Evolutionary conservation across 2,888 invertebrate genomes (phyloP).

Genomic region (Alcis repandata): DNA sequence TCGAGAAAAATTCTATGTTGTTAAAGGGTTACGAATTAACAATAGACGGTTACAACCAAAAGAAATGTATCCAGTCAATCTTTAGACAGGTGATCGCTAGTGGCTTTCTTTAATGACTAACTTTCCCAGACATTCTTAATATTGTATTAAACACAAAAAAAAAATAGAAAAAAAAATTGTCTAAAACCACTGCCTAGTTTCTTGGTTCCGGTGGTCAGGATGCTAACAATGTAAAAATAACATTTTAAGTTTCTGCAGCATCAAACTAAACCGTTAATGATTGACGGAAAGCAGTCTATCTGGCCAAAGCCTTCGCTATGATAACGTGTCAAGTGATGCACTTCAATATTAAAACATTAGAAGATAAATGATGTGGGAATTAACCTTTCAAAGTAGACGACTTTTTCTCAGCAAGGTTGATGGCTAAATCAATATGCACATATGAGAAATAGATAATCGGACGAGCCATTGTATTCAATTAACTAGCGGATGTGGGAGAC

Average conservation of each 20-base stretch:
- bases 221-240: no score
- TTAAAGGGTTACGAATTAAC: neutral
- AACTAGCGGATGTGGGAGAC: conserved; percentile 58
- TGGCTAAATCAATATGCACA: conserved; percentile 37
- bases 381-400: conserved; percentile 16
- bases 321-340: conserved; percentile 38
- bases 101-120: no score
- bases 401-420: conserved; percentile 34
- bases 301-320: neutral
- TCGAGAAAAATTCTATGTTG: no score
- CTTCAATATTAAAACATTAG: conserved; percentile 38
- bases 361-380: conserved; percentile 28
- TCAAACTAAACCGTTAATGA: conserved; percentile 1
- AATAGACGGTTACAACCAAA: neutral
- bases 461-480: conserved; percentile 63
- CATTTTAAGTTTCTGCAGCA: neutral
- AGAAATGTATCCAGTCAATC: no score
- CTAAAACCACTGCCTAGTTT: no score
- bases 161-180: no score
- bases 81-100: no score
- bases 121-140: no score
- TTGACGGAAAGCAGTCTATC: conserved; percentile 13
- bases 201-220: no score
- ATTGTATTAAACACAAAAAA: no score
- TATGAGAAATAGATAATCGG: conserved; percentile 35